A percentile compares a stretch with the other conserved stretches of the same genome.
Evolutionary conservation across 2,888 invertebrate species (phyloP).

Genomic region (Subacronicta megacephala): DNA sequence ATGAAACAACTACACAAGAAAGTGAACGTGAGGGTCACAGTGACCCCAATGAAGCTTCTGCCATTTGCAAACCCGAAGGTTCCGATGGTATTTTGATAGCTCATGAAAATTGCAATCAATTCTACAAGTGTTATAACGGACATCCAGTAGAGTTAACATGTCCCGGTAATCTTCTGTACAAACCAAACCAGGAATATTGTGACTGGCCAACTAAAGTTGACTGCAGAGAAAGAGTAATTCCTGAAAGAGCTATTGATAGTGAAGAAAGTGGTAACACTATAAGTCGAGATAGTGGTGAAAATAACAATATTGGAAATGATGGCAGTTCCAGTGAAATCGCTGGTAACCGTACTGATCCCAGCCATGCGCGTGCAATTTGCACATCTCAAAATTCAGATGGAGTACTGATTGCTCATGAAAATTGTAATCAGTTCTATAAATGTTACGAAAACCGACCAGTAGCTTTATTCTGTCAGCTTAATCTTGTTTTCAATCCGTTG

Average conservation of each 20-base stretch:
- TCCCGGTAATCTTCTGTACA: slow-evolving; percentile 58
- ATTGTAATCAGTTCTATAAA: slow-evolving; percentile 62
- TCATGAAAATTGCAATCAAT: slow-evolving; percentile 65
- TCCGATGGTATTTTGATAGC: slow-evolving; percentile 64
- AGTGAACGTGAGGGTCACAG: slow-evolving; percentile 36
- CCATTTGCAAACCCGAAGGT: slow-evolving; percentile 57
- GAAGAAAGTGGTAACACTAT: background rate
- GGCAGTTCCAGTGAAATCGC: slow-evolving; percentile 10
- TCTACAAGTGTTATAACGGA: slow-evolving; percentile 64
- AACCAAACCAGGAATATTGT: slow-evolving; percentile 59
- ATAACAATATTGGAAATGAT: background rate
- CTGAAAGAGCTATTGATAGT: background rate
- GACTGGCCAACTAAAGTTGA: slow-evolving; percentile 67
- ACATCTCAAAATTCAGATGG: slow-evolving; percentile 53
- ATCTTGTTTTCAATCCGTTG: slow-evolving; percentile 52
- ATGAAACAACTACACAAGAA: slow-evolving; percentile 2
- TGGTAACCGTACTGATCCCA: slow-evolving; percentile 34
- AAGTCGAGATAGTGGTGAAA: background rate
- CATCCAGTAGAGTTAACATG: slow-evolving; percentile 58
- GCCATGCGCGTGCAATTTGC: slow-evolving; percentile 59
- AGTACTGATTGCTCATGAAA: slow-evolving; percentile 58
- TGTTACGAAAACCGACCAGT: slow-evolving; percentile 57
- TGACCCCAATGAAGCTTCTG: slow-evolving; percentile 55
- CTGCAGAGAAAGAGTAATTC: slow-evolving; percentile 61
- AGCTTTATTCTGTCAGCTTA: slow-evolving; percentile 41